These are phyloP conservation scores for Acanthosepion lycidas DNA, from an alignment of 2,888 invertebrate species.

Conservation along the genomic window DNA sequence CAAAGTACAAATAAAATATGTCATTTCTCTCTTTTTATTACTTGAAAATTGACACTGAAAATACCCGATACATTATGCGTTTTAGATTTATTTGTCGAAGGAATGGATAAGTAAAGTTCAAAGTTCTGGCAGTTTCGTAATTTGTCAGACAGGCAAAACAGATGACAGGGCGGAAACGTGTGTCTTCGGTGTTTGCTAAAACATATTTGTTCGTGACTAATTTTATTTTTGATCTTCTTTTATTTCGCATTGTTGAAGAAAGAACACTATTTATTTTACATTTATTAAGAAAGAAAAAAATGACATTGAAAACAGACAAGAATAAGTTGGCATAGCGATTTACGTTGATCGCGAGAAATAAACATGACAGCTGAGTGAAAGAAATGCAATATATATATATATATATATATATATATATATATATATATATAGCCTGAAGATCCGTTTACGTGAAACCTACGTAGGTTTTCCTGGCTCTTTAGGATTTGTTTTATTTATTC, in stretches of 20 bases:
- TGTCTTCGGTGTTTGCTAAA: not conserved
- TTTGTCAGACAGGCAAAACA: not conserved
- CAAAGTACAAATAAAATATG: no score
- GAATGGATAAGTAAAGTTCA: not conserved
- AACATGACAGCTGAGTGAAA: no score
- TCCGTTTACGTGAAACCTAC: no score
- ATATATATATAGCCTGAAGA: no score
- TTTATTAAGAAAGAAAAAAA: not conserved
- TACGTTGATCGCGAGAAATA: no score
- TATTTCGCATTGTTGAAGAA: not conserved
- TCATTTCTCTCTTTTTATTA: not conserved
- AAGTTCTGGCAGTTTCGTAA: no score
- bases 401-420: no score
- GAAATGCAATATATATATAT: no score
- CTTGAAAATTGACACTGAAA: not conserved
- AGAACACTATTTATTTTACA: not conserved
- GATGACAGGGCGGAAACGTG: not conserved
- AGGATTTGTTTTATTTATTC: no score
- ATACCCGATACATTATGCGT: not conserved
- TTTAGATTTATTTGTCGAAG: not conserved
- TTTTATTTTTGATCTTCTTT: not conserved
- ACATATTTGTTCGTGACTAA: not conserved
- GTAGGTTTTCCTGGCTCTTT: no score
- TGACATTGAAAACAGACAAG: no score
- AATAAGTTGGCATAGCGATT: no score